Percentiles rank a stretch among this genome's conserved stretches.
These are phyloP conservation scores for Salmo trutta DNA, from an alignment of 2,797 vertebrate species.

Conservation along the genomic window DNA sequence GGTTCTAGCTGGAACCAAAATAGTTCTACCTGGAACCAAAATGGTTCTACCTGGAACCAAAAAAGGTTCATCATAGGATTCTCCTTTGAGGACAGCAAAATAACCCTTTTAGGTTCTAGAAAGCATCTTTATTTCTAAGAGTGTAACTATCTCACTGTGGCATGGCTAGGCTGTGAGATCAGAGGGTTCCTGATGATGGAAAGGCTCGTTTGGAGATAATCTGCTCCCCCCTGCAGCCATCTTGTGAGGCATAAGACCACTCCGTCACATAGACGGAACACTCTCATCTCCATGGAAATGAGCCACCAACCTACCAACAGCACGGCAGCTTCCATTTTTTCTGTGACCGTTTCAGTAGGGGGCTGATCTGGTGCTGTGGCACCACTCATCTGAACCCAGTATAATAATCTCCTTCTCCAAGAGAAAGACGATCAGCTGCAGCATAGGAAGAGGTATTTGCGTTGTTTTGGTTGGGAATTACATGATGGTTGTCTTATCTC, in stretches of 20 bases:
- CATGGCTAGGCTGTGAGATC: slow-evolving; percentile 21
- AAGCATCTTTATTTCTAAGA: neutral
- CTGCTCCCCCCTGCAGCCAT: slow-evolving; percentile 32
- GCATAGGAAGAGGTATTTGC: slow-evolving; percentile 51
- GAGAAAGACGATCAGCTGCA: slow-evolving; percentile 53
- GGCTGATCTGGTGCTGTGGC: slow-evolving; percentile 40
- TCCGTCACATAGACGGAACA: neutral
- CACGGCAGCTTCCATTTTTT: slow-evolving; percentile 7
- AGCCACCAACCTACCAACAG: slow-evolving; percentile 29
- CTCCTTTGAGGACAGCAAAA: too few relatives aligned
- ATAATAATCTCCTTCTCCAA: slow-evolving; percentile 57
- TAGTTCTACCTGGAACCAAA: too few relatives aligned
- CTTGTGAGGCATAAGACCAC: slow-evolving; percentile 32
- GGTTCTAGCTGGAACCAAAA: too few relatives aligned
- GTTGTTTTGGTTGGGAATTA: slow-evolving; percentile 69
- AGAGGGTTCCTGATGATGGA: slow-evolving; percentile 21
- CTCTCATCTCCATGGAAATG: slow-evolving; percentile 23
- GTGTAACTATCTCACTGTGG: slow-evolving; percentile 4
- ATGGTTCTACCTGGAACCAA: too few relatives aligned
- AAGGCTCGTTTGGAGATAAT: slow-evolving; percentile 36
- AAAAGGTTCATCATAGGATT: too few relatives aligned
- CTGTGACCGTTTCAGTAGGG: slow-evolving; percentile 46
- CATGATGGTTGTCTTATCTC: slow-evolving; percentile 68
- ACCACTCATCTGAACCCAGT: slow-evolving; percentile 60
- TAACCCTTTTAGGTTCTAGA: too few relatives aligned